Evolutionary conservation across 2,113 vertebrate genomes (phyloP).

Genomic region (Percina caprodes): DNA sequence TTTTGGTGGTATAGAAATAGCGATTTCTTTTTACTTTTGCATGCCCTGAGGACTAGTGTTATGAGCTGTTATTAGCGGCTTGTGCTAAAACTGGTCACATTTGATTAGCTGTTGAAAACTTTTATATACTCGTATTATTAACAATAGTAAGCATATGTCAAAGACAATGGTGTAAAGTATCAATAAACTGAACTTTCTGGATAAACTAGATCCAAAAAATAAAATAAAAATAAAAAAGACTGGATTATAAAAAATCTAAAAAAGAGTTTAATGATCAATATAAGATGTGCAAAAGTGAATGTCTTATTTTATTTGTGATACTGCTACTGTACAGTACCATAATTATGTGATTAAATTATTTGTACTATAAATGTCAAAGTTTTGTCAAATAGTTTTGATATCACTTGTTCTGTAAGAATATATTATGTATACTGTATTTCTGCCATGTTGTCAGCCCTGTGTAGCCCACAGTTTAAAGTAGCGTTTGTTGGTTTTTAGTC

Average conservation of each 20-base stretch:
- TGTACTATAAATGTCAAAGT: not conserved
- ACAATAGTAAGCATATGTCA: not conserved
- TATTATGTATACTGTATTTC: not conserved
- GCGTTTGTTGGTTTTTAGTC: not conserved
- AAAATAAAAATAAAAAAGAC: not conserved
- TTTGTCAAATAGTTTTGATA: too few relatives aligned
- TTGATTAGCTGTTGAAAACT: not conserved
- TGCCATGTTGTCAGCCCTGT: not conserved
- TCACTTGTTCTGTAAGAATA: not conserved
- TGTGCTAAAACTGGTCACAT: too few relatives aligned
- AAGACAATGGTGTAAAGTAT: not conserved
- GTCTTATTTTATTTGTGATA: not conserved
- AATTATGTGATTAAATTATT: not conserved
- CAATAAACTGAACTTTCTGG: not conserved
- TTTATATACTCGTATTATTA: not conserved
- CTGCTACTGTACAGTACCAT: not conserved
- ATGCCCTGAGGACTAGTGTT: too few relatives aligned
- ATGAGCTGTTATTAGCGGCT: too few relatives aligned
- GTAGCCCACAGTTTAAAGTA: not conserved
- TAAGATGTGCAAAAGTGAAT: not conserved
- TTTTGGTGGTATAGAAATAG: too few relatives aligned
- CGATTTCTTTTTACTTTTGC: too few relatives aligned
- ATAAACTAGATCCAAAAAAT: not conserved
- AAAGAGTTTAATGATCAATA: not conserved
- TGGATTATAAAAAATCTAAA: not conserved